These are phyloP conservation scores for Trisateles emortualis DNA, from an alignment of 2,888 invertebrate species.

Conservation along the genomic window DNA sequence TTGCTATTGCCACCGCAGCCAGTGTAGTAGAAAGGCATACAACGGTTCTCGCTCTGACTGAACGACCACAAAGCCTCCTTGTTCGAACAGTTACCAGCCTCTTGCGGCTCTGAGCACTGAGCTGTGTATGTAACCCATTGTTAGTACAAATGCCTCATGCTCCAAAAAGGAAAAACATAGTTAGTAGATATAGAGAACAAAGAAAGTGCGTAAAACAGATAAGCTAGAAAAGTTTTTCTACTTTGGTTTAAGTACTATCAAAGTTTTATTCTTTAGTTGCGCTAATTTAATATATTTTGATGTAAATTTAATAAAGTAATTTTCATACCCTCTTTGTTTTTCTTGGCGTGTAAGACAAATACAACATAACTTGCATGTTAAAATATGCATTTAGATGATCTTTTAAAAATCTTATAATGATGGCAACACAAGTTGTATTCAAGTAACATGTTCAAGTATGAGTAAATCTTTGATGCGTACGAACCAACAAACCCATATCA, in stretches of 20 bases:
- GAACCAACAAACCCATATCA: too few species aligned
- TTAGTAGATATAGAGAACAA: neutral
- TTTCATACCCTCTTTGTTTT: too few species aligned
- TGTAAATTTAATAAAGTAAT: too few species aligned
- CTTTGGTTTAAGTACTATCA: neutral
- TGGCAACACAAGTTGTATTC: too few species aligned
- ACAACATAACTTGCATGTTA: too few species aligned
- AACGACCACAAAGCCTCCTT: constrained; percentile 94
- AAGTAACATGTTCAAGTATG: too few species aligned
- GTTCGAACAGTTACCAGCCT: constrained; percentile 92
- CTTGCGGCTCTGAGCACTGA: constrained; percentile 91
- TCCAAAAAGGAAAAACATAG: constrained; percentile 10
- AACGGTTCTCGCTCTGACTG: constrained; percentile 93
- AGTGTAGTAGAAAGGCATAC: constrained; percentile 97
- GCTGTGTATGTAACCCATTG: constrained; percentile 85
- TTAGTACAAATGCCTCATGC: constrained; percentile 55
- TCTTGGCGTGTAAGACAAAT: too few species aligned
- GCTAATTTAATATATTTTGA: too few species aligned
- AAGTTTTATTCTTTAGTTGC: too few species aligned
- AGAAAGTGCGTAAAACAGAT: neutral
- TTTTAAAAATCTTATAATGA: too few species aligned
- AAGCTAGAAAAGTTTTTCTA: neutral
- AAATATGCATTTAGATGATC: too few species aligned
- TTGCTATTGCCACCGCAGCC: constrained; percentile 97
- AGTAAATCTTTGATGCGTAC: too few species aligned